Conservation (phyloP, 2,888 invertebrate genomes). For the Lepeophtheirus nordmannii region DNA sequence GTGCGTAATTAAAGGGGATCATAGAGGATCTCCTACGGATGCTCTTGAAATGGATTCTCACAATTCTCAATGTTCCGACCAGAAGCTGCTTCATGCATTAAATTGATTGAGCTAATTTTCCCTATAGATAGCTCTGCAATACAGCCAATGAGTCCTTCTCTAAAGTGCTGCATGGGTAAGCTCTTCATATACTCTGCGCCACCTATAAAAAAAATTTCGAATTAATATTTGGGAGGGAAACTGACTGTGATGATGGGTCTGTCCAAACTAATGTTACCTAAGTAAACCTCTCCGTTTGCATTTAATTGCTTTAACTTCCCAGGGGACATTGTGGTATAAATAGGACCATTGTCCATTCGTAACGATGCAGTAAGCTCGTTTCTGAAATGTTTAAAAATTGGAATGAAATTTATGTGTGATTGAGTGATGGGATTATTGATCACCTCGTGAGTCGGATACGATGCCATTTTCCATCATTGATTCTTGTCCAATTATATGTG, state of each 20-base stretch:
- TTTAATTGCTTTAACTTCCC: conserved; percentile 69
- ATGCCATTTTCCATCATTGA: conserved; percentile 80
- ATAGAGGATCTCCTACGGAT: neutral
- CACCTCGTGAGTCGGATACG: conserved; percentile 26
- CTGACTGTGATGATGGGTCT: too few species aligned
- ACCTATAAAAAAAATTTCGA: conserved; percentile 41
- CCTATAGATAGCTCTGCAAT: conserved; percentile 65
- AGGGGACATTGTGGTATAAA: conserved; percentile 61
- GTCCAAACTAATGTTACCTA: conserved; percentile 45
- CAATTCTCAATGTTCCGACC: conserved; percentile 37
- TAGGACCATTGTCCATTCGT: conserved; percentile 71
- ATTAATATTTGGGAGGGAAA: too few species aligned
- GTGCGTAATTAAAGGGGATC: neutral
- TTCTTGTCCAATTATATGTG: conserved; percentile 62
- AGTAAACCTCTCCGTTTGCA: conserved; percentile 70
- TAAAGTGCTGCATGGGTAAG: conserved; percentile 43
- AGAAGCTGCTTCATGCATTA: conserved; percentile 47
- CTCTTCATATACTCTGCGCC: conserved; percentile 60
- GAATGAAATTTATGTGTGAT: neutral
- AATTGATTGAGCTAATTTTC: conserved; percentile 54
- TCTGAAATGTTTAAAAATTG: conserved; percentile 39
- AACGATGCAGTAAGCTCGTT: conserved; percentile 69
- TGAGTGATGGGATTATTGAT: neutral
- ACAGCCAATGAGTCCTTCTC: conserved; percentile 60
- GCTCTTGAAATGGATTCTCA: conserved; percentile 1